Percentiles rank a stretch among this genome's conserved stretches.
These are phyloP conservation scores for Microplitis manilae DNA, from an alignment of 2,888 invertebrate species.

Conservation along the genomic window DNA sequence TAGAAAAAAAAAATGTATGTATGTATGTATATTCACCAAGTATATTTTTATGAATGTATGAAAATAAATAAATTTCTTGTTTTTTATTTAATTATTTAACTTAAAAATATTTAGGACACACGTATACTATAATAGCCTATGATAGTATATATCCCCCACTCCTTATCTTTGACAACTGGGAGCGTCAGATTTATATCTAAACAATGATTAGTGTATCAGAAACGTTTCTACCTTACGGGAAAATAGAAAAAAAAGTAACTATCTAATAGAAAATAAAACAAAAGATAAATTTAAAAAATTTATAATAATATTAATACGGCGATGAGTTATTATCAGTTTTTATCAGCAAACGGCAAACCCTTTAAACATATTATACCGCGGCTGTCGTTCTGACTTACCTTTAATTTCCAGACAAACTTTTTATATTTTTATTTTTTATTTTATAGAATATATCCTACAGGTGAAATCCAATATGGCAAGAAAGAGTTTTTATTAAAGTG, in stretches of 20 bases:
- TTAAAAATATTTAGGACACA: neutral
- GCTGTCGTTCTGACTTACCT: constrained; percentile 20
- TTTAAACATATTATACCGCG: constrained; percentile 3
- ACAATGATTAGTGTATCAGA: constrained; percentile 5
- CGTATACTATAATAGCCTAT: neutral
- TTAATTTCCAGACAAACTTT: constrained; percentile 4
- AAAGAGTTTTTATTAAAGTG: neutral
- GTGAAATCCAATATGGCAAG: constrained; percentile 8
- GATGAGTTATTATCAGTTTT: neutral
- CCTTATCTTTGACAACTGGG: constrained; percentile 23
- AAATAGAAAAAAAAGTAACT: neutral
- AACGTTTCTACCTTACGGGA: constrained; percentile 7
- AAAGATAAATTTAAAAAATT: neutral
- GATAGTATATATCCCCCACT: constrained; percentile 11
- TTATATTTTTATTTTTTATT: neutral
- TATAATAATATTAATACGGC: neutral
- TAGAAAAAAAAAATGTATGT: neutral
- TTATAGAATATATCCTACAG: neutral
- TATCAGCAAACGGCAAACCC: constrained; percentile 8
- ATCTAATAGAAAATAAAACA: neutral
- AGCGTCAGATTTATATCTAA: constrained; percentile 23
- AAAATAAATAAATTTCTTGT: neutral
- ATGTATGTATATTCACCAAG: neutral
- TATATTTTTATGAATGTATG: neutral
- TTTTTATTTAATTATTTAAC: neutral